A percentile compares a stretch with the other conserved stretches of the same genome.
Conservation (phyloP, 2,888 invertebrate species). For the Perithous albicinctus region DNA sequence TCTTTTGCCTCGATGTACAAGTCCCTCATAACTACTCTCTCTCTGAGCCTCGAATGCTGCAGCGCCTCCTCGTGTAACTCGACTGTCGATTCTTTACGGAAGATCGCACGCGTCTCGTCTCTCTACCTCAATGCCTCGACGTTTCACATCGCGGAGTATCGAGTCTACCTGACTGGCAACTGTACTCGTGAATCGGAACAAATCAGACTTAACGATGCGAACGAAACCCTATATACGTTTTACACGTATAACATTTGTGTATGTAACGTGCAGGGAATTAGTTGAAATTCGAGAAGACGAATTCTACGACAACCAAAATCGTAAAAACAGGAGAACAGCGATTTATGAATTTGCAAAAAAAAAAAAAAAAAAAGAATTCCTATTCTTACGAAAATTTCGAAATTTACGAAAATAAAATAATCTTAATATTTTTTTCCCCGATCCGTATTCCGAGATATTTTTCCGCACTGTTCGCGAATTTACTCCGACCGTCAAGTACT, state of each 20-base stretch:
- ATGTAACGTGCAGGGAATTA: background rate
- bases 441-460: no score
- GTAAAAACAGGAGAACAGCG: no score
- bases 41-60: slow-evolving; percentile 41
- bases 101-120: slow-evolving; percentile 52
- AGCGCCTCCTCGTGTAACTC: slow-evolving; percentile 5
- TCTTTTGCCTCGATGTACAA: slow-evolving; percentile 65
- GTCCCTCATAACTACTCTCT: slow-evolving; percentile 52
- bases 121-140: slow-evolving; percentile 27
- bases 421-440: no score
- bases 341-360: no score
- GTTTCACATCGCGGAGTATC: slow-evolving; percentile 26
- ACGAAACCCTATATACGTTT: background rate
- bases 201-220: slow-evolving; percentile 64
- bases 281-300: background rate
- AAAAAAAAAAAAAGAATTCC: no score
- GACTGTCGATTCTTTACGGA: slow-evolving; percentile 46
- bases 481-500: no score
- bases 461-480: no score
- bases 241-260: no score
- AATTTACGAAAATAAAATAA: no score
- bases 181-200: slow-evolving; percentile 64
- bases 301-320: no score
- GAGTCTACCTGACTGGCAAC: slow-evolving; percentile 23
- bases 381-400: no score